Conservation (phyloP, 2,113 vertebrate genomes). For the Gopherus flavomarginatus region DNA sequence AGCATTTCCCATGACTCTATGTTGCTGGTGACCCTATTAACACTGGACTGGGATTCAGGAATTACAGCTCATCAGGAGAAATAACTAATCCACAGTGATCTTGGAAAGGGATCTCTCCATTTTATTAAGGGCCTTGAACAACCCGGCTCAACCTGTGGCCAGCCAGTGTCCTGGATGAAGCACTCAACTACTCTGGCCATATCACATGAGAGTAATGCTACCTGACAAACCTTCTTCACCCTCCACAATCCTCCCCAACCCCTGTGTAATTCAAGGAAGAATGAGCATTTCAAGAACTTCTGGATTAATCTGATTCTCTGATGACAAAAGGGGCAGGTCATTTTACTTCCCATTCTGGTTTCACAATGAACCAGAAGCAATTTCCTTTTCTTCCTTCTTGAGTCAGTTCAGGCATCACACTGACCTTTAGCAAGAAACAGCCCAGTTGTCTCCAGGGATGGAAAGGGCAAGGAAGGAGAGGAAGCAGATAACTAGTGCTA, state of each 20-base stretch:
- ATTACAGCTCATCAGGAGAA: background rate
- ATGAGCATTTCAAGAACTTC: background rate
- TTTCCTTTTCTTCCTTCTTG: background rate
- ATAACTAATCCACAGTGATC: background rate
- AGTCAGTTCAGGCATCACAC: background rate
- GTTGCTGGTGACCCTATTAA: background rate
- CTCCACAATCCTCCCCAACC: background rate
- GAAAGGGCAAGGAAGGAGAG: background rate
- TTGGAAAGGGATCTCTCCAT: background rate
- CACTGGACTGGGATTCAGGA: background rate
- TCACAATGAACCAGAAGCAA: background rate
- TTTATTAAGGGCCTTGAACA: background rate
- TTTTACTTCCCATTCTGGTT: background rate
- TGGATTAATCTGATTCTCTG: background rate
- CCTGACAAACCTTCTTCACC: background rate
- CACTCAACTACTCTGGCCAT: background rate
- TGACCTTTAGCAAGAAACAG: background rate
- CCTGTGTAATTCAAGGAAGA: background rate
- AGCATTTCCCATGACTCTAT: fast-evolving
- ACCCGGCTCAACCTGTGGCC: background rate
- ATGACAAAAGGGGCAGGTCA: background rate
- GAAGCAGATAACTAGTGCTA: background rate
- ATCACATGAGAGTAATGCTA: background rate
- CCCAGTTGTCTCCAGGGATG: background rate
- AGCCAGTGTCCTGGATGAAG: background rate